Evolutionary conservation across 2,797 vertebrate species (phyloP), one percentile per base, ranked within the genome.

Genomic region (Gymnoscopelus microlampas): DNA sequence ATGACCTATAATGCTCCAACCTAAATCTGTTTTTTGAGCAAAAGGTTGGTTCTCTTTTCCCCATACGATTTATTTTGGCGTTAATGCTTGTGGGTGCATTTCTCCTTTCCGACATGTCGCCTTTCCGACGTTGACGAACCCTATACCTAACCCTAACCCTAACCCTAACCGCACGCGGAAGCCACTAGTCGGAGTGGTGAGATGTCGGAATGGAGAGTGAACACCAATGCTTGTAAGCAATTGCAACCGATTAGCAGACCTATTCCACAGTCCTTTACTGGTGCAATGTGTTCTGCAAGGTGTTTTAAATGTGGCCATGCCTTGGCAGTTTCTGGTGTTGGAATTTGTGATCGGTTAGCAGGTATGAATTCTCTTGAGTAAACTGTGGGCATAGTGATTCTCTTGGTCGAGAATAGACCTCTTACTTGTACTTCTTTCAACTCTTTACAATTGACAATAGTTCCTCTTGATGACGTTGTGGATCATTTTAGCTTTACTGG

Each of bases 401-500:
- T 54, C 57, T 60, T 68, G 6, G 11, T 14, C 0, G 55, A 68
- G 47, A 49, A 68, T 49, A 59, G 14, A 4, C 50, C 48, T 39
- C 63, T 60, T 44, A 60, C 29, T 53, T 63, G 49, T 29, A 63
- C 23, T 4, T 23, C 26, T 32, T 32, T 63, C 32, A 60, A n/a
- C 15, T 14, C 44, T 53, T 39, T 39, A 39, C 35, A 39, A 5
- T 39, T 39, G 35, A 39, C 35, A 39, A 5, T 39, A 39, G 35
- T 63, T 13, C 15, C 5, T 8, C 7, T 66, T 24, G 23, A 15
- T 12, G 51, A 39, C 48, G 14, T 66, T 66, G 63, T 54, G 26
- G 48, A 72, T 13, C 68, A 54, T 60, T 72, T 68, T n/a, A 77
- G 23, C 12, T 71, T 68, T 2, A 69, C 66, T 51, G 39, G 56